Evolutionary conservation across 1,140 invertebrate species (phyloP), one percentile per base, ranked within the genome.

Genomic region (Drosophila dunni): DNA sequence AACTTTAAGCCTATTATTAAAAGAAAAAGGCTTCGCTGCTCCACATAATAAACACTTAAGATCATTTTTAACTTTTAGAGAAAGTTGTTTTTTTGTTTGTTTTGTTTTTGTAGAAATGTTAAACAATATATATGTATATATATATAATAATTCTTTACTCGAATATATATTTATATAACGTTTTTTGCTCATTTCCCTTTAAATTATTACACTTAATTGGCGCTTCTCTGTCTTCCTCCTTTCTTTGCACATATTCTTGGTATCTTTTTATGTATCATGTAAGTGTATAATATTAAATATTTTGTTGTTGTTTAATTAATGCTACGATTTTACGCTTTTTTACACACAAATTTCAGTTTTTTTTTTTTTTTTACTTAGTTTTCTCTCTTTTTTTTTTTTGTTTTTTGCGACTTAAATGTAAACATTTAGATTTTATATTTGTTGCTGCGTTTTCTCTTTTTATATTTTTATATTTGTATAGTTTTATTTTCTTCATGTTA

Each of bases 271-370:
- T 42, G 69, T 54, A 13, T 54, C 8, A 66, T 64, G 57, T 75
- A 58, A 63, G 57, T 68, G 65, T 74, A 63, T 72, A 71, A 72
- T 75, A 65, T 74, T 73, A 54, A 56, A 69, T 81, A 61, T 75
- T 75, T 69, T 36, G 15, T 42, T 44, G 38, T 34, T 54, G 46
- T 54, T 64, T 46, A 40, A 67, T 79, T 89, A 89, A 90, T 81
- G 62, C 81, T 89, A 90, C 66, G 29, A 68, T 84, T 79, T 81
- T 88, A 89, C 74, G 78, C 67, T 84, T 90, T 84, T 88, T 73
- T 88, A 88, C 84, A 88, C 84, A 88, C 84, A 88, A 80, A 89
- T 80, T 88, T 88, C 77, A 78, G 69, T 86, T 85, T 74, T 48
- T 79, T 79, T 78, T 68, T 79, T 68, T 79, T 68, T 80, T 62